Conservation (phyloP, 2,797 vertebrate species). For the Acanthurus lineatus region DNA sequence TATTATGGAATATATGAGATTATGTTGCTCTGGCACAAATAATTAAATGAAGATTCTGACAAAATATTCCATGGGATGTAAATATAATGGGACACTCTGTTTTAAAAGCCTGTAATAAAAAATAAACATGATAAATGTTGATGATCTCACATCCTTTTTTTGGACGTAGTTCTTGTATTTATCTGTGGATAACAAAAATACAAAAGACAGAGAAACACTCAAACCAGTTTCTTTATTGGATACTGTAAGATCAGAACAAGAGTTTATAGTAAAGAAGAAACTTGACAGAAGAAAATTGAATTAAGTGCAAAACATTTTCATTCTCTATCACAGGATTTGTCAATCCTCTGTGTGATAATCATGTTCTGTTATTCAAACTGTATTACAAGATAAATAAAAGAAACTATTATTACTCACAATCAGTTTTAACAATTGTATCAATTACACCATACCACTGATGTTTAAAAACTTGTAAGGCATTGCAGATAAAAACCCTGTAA, state of each 20-base stretch:
- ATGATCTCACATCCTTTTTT: constrained; percentile 19
- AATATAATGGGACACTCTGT: constrained; percentile 54
- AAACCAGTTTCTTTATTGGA: constrained; percentile 58
- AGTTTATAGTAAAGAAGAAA: constrained; percentile 16
- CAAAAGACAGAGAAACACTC: not conserved
- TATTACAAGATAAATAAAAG: constrained; percentile 32
- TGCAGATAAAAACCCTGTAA: constrained; percentile 37
- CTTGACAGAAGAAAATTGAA: constrained; percentile 18
- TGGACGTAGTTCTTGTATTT: constrained; percentile 19
- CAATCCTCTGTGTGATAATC: not conserved
- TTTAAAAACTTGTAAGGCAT: constrained; percentile 37
- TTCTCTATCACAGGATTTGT: constrained; percentile 20
- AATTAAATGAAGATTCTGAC: constrained; percentile 26
- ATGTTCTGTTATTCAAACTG: constrained; percentile 35
- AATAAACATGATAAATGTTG: constrained; percentile 41
- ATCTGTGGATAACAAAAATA: not conserved
- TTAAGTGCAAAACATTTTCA: constrained; percentile 17
- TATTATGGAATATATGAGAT: constrained; percentile 16
- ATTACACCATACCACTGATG: constrained; percentile 23
- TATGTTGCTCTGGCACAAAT: constrained; percentile 34
- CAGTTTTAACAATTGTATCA: constrained; percentile 27
- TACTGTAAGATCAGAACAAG: constrained; percentile 28
- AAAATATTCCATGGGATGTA: constrained; percentile 56
- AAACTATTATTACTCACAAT: constrained; percentile 35
- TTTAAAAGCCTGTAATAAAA: constrained; percentile 44